Evolutionary conservation across 2,113 vertebrate genomes (phyloP).

Genomic region (Sclerurus mexicanus): DNA sequence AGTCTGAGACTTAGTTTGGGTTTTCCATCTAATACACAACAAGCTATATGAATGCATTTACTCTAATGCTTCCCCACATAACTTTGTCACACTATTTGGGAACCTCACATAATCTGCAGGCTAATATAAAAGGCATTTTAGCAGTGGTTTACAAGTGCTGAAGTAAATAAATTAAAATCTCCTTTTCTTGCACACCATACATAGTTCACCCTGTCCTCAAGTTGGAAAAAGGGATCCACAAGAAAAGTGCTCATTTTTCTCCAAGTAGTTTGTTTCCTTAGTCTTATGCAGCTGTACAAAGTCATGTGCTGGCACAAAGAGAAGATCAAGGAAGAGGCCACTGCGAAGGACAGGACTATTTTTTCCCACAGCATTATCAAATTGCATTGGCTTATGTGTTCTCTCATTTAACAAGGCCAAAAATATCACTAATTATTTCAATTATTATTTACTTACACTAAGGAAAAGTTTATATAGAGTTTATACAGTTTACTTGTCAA

Average conservation of each 20-base stretch:
- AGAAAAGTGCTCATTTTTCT: not conserved
- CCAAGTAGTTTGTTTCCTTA: not conserved
- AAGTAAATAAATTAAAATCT: not conserved
- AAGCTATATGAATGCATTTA: not conserved
- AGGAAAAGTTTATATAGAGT: not conserved
- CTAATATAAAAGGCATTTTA: not conserved
- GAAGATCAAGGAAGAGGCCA: not conserved
- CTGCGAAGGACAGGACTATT: not conserved
- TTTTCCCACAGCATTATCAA: conserved; percentile 15
- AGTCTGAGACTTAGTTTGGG: not conserved
- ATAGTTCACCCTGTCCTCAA: not conserved
- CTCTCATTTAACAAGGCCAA: not conserved
- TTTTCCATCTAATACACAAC: not conserved
- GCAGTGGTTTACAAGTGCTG: not conserved
- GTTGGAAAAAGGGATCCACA: not conserved
- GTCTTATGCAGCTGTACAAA: not conserved
- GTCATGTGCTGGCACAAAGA: not conserved
- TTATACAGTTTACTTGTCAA: not conserved
- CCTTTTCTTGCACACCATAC: not conserved
- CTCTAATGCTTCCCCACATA: not conserved
- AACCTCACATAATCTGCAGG: not conserved
- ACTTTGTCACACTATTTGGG: not conserved
- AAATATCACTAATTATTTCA: not conserved
- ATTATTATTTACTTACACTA: not conserved
- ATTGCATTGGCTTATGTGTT: not conserved